These are phyloP conservation scores for Tiaroga cobitis DNA, from an alignment of 2,797 vertebrate species.

Conservation along the genomic window DNA sequence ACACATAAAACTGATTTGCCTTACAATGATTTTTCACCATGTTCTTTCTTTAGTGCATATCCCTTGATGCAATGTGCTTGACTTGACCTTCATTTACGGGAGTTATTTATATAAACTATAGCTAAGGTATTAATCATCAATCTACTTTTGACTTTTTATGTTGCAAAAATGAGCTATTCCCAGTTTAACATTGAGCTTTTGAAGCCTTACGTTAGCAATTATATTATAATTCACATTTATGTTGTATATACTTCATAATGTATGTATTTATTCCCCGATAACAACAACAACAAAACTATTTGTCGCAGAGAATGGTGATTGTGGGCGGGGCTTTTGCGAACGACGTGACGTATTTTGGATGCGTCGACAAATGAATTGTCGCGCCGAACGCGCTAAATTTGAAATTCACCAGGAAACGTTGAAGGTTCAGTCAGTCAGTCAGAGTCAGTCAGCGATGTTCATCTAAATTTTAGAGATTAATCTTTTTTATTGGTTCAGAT, in stretches of 20 bases:
- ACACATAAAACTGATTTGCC: neutral
- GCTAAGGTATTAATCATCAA: too few species aligned
- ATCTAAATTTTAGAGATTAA: neutral
- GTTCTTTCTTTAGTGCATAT: neutral
- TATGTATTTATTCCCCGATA: neutral
- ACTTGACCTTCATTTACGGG: too few species aligned
- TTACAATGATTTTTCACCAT: neutral
- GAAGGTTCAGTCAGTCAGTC: conserved; percentile 1
- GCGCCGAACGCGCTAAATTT: conserved; percentile 78
- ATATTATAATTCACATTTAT: neutral
- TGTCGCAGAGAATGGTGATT: too few species aligned
- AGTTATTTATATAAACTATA: too few species aligned
- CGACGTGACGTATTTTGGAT: neutral
- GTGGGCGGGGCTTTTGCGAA: neutral
- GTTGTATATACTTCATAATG: neutral
- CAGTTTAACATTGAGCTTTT: neutral
- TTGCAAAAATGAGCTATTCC: neutral
- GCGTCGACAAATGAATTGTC: conserved; percentile 41
- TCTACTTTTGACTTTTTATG: neutral
- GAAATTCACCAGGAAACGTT: conserved; percentile 77
- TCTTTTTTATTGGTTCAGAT: neutral
- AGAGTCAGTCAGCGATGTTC: conserved; percentile 29
- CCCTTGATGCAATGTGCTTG: too few species aligned
- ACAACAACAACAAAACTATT: neutral
- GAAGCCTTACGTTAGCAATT: neutral